Percentiles rank a stretch among this genome's conserved stretches.
Conservation (phyloP, 2,797 vertebrate genomes). For the Fratercula arctica region DNA sequence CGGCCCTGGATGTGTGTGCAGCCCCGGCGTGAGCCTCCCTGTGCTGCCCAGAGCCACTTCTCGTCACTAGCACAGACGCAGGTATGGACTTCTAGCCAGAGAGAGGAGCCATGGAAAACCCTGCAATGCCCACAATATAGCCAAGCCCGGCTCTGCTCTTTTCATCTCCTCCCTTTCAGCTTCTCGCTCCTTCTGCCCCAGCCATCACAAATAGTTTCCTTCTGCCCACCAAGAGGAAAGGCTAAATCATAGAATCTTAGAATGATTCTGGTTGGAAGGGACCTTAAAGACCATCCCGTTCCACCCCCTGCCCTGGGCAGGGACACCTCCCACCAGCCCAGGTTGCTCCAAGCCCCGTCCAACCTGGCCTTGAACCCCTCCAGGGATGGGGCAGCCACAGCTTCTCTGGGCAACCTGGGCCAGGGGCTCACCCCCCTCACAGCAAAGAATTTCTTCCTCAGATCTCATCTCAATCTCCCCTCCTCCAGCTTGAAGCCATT, state of each 20-base stretch:
- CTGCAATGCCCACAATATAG: background rate
- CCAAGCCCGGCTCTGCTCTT: background rate
- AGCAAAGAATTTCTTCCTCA: too few relatives aligned
- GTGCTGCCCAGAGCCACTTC: fast-evolving
- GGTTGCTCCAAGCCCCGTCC: background rate
- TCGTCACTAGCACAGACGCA: background rate
- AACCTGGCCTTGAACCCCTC: too few relatives aligned
- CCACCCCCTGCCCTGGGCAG: background rate
- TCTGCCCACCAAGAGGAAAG: background rate
- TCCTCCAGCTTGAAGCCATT: too few relatives aligned
- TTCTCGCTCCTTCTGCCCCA: background rate
- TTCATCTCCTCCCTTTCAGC: background rate
- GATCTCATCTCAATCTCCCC: too few relatives aligned
- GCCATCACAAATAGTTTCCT: background rate
- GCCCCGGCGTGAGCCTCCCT: background rate
- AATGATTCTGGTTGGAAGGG: background rate
- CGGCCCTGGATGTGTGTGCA: background rate
- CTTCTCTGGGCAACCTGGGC: too few relatives aligned
- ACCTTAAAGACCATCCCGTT: background rate
- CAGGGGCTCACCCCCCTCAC: too few relatives aligned
- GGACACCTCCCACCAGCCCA: too few relatives aligned
- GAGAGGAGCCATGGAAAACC: background rate
- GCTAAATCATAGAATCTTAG: background rate
- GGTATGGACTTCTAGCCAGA: background rate
- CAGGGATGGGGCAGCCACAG: too few relatives aligned